Evolutionary conservation across 1,140 invertebrate species (phyloP).

Genomic region (Platyscapa corneri): DNA sequence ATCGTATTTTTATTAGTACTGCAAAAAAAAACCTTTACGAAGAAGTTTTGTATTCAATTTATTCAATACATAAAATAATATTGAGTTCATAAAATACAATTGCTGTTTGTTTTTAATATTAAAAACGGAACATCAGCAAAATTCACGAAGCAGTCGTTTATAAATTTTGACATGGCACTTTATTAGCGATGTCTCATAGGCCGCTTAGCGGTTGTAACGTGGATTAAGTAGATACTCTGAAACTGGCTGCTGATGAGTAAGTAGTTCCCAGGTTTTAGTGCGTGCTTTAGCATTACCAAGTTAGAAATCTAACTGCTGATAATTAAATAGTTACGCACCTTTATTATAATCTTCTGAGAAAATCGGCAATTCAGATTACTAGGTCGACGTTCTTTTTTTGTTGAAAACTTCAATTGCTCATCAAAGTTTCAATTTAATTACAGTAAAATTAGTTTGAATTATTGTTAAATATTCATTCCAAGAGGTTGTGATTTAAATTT

Average conservation of each 20-base stretch:
- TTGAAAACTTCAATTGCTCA: background rate
- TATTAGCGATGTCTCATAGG: background rate
- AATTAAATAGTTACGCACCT: background rate
- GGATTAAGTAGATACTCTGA: background rate
- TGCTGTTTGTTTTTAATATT: background rate
- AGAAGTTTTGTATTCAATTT: too few relatives aligned
- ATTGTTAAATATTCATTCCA: too few relatives aligned
- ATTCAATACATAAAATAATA: background rate
- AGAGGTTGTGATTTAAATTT: too few relatives aligned
- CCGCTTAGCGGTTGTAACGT: background rate
- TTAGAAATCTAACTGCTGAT: background rate
- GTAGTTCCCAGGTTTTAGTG: background rate
- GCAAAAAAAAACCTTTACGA: too few relatives aligned
- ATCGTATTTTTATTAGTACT: too few relatives aligned
- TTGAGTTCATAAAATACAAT: background rate
- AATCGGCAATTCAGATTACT: background rate
- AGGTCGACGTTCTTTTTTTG: background rate
- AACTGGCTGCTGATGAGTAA: background rate
- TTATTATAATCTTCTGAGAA: background rate
- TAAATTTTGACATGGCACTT: background rate
- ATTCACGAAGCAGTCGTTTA: background rate
- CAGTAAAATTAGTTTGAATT: too few relatives aligned
- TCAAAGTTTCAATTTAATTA: background rate
- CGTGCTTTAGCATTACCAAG: background rate
- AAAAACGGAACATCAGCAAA: background rate